Evolutionary conservation across 1,140 invertebrate species (phyloP).

Genomic region (Brachystomella parvula): DNA sequence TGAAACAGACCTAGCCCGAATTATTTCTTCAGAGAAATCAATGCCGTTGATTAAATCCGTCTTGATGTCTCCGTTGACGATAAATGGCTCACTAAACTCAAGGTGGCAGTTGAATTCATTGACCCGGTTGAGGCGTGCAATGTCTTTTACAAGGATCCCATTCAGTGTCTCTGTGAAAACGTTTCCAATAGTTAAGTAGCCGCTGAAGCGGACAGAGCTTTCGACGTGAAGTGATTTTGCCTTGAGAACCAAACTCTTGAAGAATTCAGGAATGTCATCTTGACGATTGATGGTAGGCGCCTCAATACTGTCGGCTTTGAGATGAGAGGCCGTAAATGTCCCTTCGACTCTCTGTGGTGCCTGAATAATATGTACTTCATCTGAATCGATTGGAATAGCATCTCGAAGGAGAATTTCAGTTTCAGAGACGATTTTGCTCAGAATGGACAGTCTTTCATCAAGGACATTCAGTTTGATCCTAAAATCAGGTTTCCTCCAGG

Average conservation of each 20-base stretch:
- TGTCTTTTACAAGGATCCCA: background rate
- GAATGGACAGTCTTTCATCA: background rate
- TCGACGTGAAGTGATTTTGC: background rate
- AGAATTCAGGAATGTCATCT: background rate
- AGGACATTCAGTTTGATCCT: background rate
- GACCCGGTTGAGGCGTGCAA: background rate
- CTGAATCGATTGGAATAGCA: constrained; percentile 10
- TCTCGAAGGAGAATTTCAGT: background rate
- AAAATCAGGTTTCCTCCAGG: constrained; percentile 18
- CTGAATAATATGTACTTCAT: background rate
- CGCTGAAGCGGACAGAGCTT: background rate
- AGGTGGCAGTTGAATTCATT: background rate
- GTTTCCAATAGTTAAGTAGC: background rate
- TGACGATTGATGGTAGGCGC: background rate
- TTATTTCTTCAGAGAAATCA: constrained; percentile 8
- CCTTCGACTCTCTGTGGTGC: background rate
- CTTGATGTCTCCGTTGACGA: background rate
- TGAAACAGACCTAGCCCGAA: constrained; percentile 3
- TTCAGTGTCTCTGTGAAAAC: constrained; percentile 7
- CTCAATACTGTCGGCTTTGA: background rate
- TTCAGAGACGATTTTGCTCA: background rate
- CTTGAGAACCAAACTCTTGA: background rate
- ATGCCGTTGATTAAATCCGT: background rate
- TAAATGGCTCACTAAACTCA: background rate
- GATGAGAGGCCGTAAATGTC: background rate